Evolutionary conservation across 1,140 invertebrate genomes (phyloP), one percentile per base, ranked within the genome.

Genomic region (Muscidifurax raptorellus): DNA sequence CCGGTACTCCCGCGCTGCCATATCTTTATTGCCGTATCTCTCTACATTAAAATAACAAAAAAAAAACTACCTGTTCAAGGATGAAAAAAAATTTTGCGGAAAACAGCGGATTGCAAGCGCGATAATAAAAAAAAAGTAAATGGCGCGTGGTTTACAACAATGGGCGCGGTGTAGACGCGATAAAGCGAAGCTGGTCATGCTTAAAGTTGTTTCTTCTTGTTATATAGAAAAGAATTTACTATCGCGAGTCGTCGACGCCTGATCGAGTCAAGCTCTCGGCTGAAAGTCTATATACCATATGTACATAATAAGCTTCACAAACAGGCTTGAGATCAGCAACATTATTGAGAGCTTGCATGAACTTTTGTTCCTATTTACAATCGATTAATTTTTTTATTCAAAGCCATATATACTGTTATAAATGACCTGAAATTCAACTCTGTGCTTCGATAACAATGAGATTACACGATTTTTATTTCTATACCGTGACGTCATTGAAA

Each of bases 171-270:
- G 47, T 40, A 64, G 67, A 83, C 64, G 69, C 71, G 47, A 69
- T 59, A 59, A 67, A 66, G 30, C 30, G 47, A 79, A 47, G 83
- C 77, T 84, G 83, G 59, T 80, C 77, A 30, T 84, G 77, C 77
- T 84, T 47, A 28, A 84, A 89, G 84, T 87, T 88, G 86, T 88
- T 88, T 89, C 87, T 88, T 88, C 89, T 88, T 88, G 88, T 88
- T 89, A 87, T 86, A 74, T 75, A 83, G 71, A 82, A 40, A 87
- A 86, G 85, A 83, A 87, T 88, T 88, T 88, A 88, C 87, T 87
- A 85, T 86, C 69, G 59, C 59, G 85, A 87, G 86, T 40, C 30
- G 86, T 89, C 87, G 86, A 36, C 84, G 84, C 87, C 84, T 87
- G 84, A 86, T 83, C 84, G 86, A 86, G 85, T 85, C 84, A 85